Evolutionary conservation across 2,888 invertebrate species (phyloP).

Genomic region (Deilephila porcellus): DNA sequence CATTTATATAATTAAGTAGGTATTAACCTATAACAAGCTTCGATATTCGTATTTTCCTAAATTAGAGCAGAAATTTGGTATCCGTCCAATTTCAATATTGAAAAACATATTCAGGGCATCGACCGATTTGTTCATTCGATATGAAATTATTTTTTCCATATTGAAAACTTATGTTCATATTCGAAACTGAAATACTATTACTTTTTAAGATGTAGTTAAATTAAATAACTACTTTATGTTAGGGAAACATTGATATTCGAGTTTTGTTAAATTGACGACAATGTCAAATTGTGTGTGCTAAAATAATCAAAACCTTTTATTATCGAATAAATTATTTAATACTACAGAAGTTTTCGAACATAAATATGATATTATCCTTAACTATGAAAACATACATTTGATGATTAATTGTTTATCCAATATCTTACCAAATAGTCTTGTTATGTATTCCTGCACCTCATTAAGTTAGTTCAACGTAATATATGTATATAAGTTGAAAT

Average conservation of each 20-base stretch:
- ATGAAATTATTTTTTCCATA: neutral
- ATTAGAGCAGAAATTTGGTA: neutral
- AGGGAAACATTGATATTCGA: no score
- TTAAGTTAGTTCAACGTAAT: neutral
- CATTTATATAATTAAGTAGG: neutral
- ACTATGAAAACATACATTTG: no score
- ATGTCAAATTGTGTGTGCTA: no score
- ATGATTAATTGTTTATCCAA: no score
- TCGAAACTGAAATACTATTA: no score
- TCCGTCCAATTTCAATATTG: conserved; percentile 1
- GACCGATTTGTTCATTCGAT: neutral
- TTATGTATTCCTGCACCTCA: neutral
- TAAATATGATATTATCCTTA: no score
- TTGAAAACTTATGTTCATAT: neutral
- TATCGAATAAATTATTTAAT: no score
- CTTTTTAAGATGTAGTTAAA: no score
- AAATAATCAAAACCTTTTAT: no score
- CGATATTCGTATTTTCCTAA: neutral
- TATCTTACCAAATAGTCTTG: neutral
- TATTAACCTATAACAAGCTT: neutral
- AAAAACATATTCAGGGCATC: neutral
- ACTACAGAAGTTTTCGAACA: no score
- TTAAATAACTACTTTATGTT: no score
- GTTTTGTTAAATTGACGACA: no score
- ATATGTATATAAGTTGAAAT: neutral